phyloP scores from a whole-genome alignment of 2,888 invertebrate species.

The Heliconius cydno region DNA sequence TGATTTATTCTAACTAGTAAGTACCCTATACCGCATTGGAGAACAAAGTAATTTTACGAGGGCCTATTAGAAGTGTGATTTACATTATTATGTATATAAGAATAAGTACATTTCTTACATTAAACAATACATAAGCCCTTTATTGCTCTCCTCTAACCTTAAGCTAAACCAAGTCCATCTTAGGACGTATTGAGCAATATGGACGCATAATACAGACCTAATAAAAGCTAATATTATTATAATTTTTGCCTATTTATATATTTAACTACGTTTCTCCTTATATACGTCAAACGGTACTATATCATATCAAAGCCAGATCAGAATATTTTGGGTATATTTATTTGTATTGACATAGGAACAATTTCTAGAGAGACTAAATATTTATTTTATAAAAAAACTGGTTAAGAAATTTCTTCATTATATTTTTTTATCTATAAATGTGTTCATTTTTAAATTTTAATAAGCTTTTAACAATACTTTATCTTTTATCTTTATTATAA shows the following conservation, averaged over 20 bases:
- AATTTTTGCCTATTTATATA: conserved; percentile 45
- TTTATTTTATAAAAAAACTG: conserved; percentile 2
- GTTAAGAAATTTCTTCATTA: not conserved
- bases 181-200: conserved; percentile 80
- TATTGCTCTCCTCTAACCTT: conserved; percentile 76
- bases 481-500: not conserved
- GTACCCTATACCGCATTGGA: conserved; percentile 83
- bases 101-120: conserved; percentile 67
- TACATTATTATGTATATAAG: conserved; percentile 58
- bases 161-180: conserved; percentile 72
- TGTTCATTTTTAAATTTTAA: not conserved
- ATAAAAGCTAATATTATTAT: conserved; percentile 57
- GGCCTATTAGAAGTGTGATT: conserved; percentile 64
- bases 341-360: conserved; percentile 28
- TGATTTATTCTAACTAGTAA: conserved; percentile 83
- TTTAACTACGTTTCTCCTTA: conserved; percentile 46
- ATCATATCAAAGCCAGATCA: conserved; percentile 31
- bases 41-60: conserved; percentile 70
- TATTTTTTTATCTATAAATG: not conserved
- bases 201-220: conserved; percentile 73
- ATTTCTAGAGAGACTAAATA: conserved; percentile 31
- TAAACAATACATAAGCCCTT: conserved; percentile 64
- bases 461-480: not conserved
- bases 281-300: conserved; percentile 24
- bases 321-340: conserved; percentile 22